phyloP scores from a whole-genome alignment of 1,140 invertebrate genomes.

The Elysia chlorotica region DNA sequence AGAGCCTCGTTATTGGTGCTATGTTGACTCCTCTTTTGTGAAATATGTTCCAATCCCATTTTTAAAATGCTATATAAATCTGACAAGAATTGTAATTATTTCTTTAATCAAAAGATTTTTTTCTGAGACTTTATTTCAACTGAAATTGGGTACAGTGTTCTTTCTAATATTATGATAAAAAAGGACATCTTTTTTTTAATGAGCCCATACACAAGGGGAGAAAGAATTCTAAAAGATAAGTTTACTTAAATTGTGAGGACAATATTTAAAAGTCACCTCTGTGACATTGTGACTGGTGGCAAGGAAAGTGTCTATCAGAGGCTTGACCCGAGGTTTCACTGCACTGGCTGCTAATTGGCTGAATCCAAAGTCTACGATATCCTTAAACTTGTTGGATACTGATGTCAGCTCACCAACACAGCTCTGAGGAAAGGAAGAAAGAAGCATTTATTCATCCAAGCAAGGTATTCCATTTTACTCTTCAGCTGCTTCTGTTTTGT shows the following conservation, averaged over 20 bases:
- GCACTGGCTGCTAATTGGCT: slow-evolving; percentile 81
- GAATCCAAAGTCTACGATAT: slow-evolving; percentile 83
- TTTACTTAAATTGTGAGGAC: background rate
- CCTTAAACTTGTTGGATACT: slow-evolving; percentile 76
- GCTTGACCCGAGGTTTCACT: slow-evolving; percentile 84
- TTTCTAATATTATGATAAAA: too few species aligned
- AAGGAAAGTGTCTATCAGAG: slow-evolving; percentile 83
- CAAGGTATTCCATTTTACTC: background rate
- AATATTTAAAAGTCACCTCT: slow-evolving; percentile 68
- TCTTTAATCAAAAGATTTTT: too few species aligned
- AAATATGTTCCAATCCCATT: too few species aligned
- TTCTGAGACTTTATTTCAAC: too few species aligned
- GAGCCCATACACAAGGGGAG: too few species aligned
- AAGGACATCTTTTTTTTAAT: too few species aligned
- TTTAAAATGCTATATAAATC: too few species aligned
- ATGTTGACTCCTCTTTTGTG: too few species aligned
- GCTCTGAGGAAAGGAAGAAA: slow-evolving; percentile 52
- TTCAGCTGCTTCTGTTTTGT: background rate
- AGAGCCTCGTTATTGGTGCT: too few species aligned
- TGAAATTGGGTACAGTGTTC: too few species aligned
- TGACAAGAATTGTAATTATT: too few species aligned
- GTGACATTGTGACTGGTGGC: slow-evolving; percentile 79
- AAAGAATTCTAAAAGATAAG: background rate
- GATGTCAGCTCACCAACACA: slow-evolving; percentile 74
- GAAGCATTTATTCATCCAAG: background rate